Evolutionary conservation across 2,113 vertebrate genomes (phyloP).

Genomic region (Meriones unguiculatus): DNA sequence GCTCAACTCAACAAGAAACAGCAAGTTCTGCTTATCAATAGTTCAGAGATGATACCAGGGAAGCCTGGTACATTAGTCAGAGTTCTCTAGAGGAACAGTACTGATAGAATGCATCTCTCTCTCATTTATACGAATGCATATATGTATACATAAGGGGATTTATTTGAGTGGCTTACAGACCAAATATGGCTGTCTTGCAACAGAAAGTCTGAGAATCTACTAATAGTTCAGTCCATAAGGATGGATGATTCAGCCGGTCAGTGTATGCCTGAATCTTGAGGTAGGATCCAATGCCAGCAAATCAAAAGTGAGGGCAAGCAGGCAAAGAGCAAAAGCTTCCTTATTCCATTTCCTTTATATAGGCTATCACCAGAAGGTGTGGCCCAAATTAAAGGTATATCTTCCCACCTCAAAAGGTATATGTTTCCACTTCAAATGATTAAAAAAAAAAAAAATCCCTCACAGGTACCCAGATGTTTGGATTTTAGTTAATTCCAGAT

Average conservation of each 20-base stretch:
- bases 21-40: conserved; percentile 34
- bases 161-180: neutral
- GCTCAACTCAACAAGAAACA: neutral
- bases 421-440: neutral
- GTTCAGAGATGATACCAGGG: conserved; percentile 57
- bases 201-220: neutral
- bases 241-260: neutral
- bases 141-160: neutral
- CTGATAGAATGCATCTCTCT: neutral
- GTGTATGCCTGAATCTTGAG: neutral
- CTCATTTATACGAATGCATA: neutral
- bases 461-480: neutral
- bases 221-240: neutral
- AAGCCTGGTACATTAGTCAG: neutral
- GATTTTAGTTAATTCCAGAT: neutral
- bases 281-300: neutral
- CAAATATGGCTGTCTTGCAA: neutral
- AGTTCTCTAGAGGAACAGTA: neutral
- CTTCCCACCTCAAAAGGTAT: neutral
- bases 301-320: neutral
- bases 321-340: neutral
- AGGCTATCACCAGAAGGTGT: neutral
- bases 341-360: neutral
- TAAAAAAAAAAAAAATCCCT: neutral
- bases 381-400: neutral